Conservation (phyloP, 2,113 vertebrate species). For the Felis catus region F.catus_Fca126_mat1.0 CM031420.1:876501-877000, state of each 20-base stretch:
- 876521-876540: no score
- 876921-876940: not conserved
- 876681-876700: not conserved
- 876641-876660: not conserved
- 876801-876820: fast-evolving
- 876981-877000: not conserved
- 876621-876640: not conserved
- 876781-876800: not conserved
- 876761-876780: not conserved
- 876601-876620: not conserved
- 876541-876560: no score
- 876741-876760: fast-evolving
- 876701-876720: not conserved
- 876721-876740: not conserved
- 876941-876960: fast-evolving
- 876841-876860: not conserved
- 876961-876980: not conserved
- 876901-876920: no score
- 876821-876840: not conserved
- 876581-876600: not conserved
- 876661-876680: not conserved
- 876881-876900: not conserved
- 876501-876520: no score
- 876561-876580: not conserved
- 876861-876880: not conserved